Evolutionary conservation across 2,888 invertebrate genomes (phyloP).

Genomic region (Plebejus anna): DNA sequence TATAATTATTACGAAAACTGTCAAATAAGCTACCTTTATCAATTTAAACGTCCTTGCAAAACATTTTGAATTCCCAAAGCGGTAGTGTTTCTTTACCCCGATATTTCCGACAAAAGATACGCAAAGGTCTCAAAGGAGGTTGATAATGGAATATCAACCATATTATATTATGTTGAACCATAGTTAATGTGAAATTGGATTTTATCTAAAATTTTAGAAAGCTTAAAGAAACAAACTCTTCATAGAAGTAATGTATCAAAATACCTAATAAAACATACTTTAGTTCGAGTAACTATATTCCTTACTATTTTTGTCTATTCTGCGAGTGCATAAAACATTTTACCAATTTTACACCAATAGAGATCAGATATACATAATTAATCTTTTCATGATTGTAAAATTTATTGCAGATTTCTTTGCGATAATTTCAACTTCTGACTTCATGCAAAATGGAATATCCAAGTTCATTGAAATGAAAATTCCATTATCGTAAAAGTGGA

Average conservation of each 20-base stretch:
- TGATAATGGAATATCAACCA: not conserved
- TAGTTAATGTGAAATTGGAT: not conserved
- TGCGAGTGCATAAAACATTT: not conserved
- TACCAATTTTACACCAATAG: not conserved
- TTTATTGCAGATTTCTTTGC: not conserved
- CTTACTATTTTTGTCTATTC: not conserved
- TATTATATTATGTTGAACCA: not conserved
- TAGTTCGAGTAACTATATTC: not conserved
- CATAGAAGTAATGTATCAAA: no score
- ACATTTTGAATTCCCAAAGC: not conserved
- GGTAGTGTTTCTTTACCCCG: not conserved
- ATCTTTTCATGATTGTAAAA: conserved; percentile 3
- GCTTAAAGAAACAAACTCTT: no score
- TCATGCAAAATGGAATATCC: conserved; percentile 22
- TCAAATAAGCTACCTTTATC: not conserved
- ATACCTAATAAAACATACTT: not conserved
- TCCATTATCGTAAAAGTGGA: conserved; percentile 27
- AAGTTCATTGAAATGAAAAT: conserved; percentile 25
- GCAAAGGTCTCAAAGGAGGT: not conserved
- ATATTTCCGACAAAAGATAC: not conserved
- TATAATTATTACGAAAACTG: not conserved
- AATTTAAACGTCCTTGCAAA: not conserved
- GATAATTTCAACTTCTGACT: conserved; percentile 14
- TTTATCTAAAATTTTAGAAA: no score
- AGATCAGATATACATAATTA: not conserved